Evolutionary conservation across 2,888 invertebrate genomes (phyloP).

Genomic region (Cantharis nigra): DNA sequence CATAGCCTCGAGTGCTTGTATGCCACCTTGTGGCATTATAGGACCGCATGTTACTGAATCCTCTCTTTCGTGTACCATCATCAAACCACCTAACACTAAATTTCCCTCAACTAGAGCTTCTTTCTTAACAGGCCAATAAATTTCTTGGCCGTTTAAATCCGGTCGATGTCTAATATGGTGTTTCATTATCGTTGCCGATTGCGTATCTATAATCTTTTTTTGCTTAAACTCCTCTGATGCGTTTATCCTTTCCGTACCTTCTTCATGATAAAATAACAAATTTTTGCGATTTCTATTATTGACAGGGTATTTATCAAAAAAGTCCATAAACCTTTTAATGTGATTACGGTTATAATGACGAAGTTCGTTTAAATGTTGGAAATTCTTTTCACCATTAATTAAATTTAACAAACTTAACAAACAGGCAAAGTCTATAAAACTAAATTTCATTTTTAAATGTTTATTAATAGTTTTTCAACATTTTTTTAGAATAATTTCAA

Average conservation of each 20-base stretch:
- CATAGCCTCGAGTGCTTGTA: slow-evolving; percentile 91
- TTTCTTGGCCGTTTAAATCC: slow-evolving; percentile 35
- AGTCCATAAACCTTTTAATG: not conserved
- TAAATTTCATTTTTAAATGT: not conserved
- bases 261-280: slow-evolving; percentile 15
- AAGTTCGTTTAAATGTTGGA: not conserved
- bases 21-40: slow-evolving; percentile 91
- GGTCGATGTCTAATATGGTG: slow-evolving; percentile 26
- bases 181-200: slow-evolving; percentile 1
- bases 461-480: not conserved
- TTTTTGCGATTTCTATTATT: slow-evolving; percentile 9
- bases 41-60: slow-evolving; percentile 88
- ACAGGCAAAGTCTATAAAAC: not conserved
- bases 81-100: slow-evolving; percentile 85
- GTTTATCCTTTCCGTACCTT: slow-evolving; percentile 3
- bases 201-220: slow-evolving; percentile 14
- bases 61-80: slow-evolving; percentile 94
- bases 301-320: not conserved
- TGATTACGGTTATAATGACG: not conserved
- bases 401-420: not conserved
- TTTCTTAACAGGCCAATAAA: slow-evolving; percentile 80
- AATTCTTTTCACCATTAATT: not conserved
- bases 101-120: slow-evolving; percentile 89
- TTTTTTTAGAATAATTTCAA: not conserved
- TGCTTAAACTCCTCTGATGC: slow-evolving; percentile 5